A percentile compares a stretch with the other conserved stretches of the same genome.
phyloP scores from a whole-genome alignment of 2,888 invertebrate genomes.

The Alviniconcha strummeri region DNA sequence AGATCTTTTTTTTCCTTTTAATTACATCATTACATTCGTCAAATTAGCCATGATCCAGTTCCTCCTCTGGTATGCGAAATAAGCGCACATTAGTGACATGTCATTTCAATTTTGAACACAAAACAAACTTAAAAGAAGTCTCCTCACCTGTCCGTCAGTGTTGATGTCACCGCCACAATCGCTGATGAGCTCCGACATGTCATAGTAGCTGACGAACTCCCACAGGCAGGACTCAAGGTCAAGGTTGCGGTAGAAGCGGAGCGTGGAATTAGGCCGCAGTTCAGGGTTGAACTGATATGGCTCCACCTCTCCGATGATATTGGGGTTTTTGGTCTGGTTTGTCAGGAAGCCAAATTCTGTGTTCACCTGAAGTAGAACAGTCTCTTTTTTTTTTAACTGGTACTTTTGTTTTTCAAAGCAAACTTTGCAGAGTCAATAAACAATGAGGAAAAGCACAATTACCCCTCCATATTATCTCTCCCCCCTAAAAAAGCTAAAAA shows the following conservation, averaged over 20 bases:
- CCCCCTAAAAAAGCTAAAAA: too few species aligned
- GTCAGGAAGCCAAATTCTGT: slow-evolving; percentile 67
- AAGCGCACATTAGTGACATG: too few species aligned
- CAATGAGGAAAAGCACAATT: too few species aligned
- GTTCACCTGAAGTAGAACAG: slow-evolving; percentile 31
- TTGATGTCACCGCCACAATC: slow-evolving; percentile 69
- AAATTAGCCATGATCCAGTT: too few species aligned
- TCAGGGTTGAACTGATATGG: slow-evolving; percentile 67
- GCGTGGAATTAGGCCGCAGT: slow-evolving; percentile 58
- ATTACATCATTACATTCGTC: too few species aligned
- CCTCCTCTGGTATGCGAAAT: too few species aligned
- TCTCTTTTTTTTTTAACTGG: too few species aligned
- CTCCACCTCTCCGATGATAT: slow-evolving; percentile 61
- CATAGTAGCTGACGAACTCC: slow-evolving; percentile 70
- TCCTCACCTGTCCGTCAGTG: slow-evolving; percentile 70
- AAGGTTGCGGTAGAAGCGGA: slow-evolving; percentile 72
- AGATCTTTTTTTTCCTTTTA: too few species aligned
- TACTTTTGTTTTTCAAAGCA: too few species aligned
- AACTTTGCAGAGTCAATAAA: too few species aligned
- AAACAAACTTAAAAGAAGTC: background rate
- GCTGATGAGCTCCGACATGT: slow-evolving; percentile 70
- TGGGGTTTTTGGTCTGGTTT: slow-evolving; percentile 59
- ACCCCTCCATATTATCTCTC: too few species aligned
- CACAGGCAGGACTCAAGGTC: slow-evolving; percentile 72
- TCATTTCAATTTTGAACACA: too few species aligned